These are phyloP conservation scores for Scomberomorus guttatus DNA, from an alignment of 2,797 vertebrate species.

Conservation along the genomic window DNA sequence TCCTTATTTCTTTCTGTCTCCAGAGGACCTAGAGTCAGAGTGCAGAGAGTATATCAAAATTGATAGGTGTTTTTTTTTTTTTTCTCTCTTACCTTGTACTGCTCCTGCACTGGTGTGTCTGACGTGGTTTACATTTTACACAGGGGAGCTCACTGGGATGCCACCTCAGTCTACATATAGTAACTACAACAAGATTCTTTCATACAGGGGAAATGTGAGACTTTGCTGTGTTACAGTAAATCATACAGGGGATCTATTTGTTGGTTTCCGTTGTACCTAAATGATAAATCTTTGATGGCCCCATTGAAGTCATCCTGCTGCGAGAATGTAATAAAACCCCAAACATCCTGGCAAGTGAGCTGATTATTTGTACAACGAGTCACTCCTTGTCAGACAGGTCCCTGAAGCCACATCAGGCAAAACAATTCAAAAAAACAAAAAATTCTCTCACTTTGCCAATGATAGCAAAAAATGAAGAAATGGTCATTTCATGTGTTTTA, in stretches of 20 bases:
- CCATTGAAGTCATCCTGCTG: constrained; percentile 46
- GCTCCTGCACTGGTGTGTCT: constrained; percentile 4
- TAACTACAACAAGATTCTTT: constrained; percentile 27
- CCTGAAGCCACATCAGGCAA: constrained; percentile 38
- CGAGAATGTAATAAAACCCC: constrained; percentile 61
- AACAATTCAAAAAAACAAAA: too few relatives aligned
- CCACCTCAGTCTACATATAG: neutral
- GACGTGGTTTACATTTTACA: constrained; percentile 31
- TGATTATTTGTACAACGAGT: constrained; percentile 57
- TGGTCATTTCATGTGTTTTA: neutral
- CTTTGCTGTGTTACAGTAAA: constrained; percentile 37
- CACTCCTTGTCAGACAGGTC: constrained; percentile 58
- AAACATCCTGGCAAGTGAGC: constrained; percentile 58
- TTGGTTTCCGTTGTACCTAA: constrained; percentile 54
- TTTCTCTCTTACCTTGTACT: neutral
- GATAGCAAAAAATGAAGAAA: neutral
- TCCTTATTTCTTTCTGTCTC: constrained; percentile 3
- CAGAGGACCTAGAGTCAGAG: constrained; percentile 1
- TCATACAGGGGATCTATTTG: constrained; percentile 44
- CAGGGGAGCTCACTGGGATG: constrained; percentile 14
- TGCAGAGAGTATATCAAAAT: constrained; percentile 12
- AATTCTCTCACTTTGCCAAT: neutral
- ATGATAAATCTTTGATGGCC: constrained; percentile 56
- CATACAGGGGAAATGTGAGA: constrained; percentile 36
- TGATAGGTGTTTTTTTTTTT: neutral